Evolutionary conservation across 2,888 invertebrate species (phyloP).

Genomic region (Liodrosophila aerea): DNA sequence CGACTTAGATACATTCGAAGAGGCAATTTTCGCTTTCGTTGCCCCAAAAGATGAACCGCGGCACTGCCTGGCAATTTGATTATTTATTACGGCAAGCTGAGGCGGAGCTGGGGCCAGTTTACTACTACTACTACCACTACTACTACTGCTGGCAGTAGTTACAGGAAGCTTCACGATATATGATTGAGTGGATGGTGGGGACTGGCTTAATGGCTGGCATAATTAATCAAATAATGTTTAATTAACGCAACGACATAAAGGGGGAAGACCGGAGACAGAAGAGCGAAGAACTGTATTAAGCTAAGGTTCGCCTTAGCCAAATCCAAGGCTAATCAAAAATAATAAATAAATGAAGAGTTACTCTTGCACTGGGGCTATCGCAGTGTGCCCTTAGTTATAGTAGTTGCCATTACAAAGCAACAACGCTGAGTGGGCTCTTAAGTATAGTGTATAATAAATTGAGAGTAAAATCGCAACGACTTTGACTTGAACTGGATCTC

Average conservation of each 20-base stretch:
- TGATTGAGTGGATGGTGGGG: slow-evolving; percentile 63
- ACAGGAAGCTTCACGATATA: slow-evolving; percentile 45
- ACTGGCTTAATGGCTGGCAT: slow-evolving; percentile 55
- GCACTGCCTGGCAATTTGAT: slow-evolving; percentile 65
- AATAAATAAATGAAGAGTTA: too few species aligned
- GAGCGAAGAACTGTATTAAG: slow-evolving; percentile 14
- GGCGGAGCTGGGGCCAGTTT: slow-evolving; percentile 48
- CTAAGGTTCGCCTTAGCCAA: not conserved
- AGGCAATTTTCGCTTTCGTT: slow-evolving; percentile 66
- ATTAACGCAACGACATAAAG: slow-evolving; percentile 50
- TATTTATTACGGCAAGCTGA: slow-evolving; percentile 65
- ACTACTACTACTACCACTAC: not conserved
- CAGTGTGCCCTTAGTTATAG: too few species aligned
- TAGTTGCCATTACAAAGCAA: too few species aligned
- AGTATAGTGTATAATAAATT: too few species aligned
- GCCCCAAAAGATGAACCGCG: slow-evolving; percentile 46
- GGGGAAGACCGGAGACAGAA: too few species aligned
- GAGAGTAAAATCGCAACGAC: slow-evolving; percentile 9
- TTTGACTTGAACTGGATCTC: slow-evolving; percentile 1
- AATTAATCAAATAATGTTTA: slow-evolving; percentile 72
- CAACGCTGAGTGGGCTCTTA: not conserved
- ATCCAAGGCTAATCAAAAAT: not conserved
- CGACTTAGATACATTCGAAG: slow-evolving; percentile 32
- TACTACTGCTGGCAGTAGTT: too few species aligned
- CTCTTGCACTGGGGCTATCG: too few species aligned